Conservation (phyloP, 2,113 vertebrate genomes). For the Tympanuchus pallidicinctus region DNA sequence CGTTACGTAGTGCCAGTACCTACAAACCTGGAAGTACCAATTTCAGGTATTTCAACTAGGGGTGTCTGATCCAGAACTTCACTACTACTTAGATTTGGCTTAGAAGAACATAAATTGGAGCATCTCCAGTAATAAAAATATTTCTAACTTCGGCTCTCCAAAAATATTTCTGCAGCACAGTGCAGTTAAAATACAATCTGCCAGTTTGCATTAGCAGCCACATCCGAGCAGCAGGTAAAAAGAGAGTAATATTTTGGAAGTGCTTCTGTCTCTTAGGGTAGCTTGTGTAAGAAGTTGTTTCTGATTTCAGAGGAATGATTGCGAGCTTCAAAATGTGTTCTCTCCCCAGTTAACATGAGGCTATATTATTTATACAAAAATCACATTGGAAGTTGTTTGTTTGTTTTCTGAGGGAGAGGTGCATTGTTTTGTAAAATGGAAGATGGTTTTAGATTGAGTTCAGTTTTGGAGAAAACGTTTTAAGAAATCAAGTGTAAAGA, state of each 20-base stretch:
- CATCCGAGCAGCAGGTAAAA: not conserved
- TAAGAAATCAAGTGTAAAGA: not conserved
- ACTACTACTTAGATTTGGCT: not conserved
- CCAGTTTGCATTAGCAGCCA: accelerated
- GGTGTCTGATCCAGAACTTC: not conserved
- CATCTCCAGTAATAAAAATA: not conserved
- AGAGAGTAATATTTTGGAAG: not conserved
- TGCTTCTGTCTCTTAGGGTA: not conserved
- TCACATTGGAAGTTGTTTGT: not conserved
- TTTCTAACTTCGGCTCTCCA: not conserved
- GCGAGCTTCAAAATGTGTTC: not conserved
- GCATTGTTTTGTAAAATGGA: not conserved
- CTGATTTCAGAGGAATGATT: not conserved
- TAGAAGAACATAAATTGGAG: not conserved
- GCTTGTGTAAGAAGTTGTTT: not conserved
- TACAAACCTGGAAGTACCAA: not conserved
- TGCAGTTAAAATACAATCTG: not conserved
- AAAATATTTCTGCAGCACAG: not conserved
- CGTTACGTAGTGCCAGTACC: not conserved
- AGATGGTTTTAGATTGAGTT: not conserved
- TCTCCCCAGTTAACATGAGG: not conserved
- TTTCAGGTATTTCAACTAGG: not conserved
- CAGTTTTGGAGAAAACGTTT: not conserved
- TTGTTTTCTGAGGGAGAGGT: not conserved
- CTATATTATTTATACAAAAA: not conserved